A percentile compares a stretch with the other conserved stretches of the same genome.
These are phyloP conservation scores for Sarcophilus harrisii DNA, from an alignment of 2,797 vertebrate genomes.

Conservation along the genomic window DNA sequence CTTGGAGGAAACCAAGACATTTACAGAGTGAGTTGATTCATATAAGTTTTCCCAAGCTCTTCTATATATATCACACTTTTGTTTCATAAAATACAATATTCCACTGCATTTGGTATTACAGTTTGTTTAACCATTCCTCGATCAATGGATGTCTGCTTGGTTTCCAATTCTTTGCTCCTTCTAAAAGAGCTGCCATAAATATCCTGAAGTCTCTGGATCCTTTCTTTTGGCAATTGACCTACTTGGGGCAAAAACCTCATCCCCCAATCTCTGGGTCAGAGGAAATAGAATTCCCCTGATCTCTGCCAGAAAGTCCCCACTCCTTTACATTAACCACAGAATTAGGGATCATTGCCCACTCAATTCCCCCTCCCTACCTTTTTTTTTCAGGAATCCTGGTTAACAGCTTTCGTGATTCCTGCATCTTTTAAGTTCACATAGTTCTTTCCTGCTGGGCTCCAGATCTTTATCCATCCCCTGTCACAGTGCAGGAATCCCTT, in stretches of 20 bases:
- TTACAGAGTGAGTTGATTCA: neutral
- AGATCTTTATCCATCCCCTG: constrained; percentile 70
- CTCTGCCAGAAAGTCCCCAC: constrained; percentile 68
- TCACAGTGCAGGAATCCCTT: constrained; percentile 55
- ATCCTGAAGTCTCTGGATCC: neutral
- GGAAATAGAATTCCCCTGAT: constrained; percentile 35
- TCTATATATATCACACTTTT: neutral
- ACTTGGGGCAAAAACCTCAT: neutral
- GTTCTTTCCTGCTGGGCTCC: constrained; percentile 65
- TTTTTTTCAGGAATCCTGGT: constrained; percentile 43
- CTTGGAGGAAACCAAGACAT: neutral
- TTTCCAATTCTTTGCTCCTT: neutral
- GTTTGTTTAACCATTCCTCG: neutral
- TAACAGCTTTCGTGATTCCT: constrained; percentile 46
- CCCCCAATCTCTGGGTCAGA: neutral
- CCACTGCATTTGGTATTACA: neutral
- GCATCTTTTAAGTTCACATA: constrained; percentile 57
- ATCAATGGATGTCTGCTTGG: neutral
- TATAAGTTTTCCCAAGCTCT: neutral
- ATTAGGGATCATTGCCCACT: constrained; percentile 49
- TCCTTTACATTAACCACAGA: constrained; percentile 55
- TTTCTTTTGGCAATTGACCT: neutral
- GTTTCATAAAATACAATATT: neutral
- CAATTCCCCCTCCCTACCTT: constrained; percentile 35
- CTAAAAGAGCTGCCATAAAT: neutral